Conservation (phyloP, 2,797 vertebrate genomes). For the Poecile montanus region DNA sequence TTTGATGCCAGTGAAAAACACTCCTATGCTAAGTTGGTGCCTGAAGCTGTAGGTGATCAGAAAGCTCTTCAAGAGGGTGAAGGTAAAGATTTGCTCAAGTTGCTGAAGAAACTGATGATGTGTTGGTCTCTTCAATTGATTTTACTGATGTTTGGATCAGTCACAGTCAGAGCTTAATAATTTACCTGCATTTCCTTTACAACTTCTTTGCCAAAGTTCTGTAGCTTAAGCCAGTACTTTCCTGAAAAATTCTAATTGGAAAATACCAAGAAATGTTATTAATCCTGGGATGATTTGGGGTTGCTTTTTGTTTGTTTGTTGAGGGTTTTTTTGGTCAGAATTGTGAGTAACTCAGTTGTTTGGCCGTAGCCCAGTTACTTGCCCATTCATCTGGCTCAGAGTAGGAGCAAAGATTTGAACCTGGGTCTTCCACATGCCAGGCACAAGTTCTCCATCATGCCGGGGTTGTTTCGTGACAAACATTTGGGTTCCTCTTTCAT, state of each 20-base stretch:
- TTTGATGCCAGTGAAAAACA: constrained; percentile 87
- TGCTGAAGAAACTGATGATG: not conserved
- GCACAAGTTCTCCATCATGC: not conserved
- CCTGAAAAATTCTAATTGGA: not conserved
- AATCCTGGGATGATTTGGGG: not conserved
- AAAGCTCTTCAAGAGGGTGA: constrained; percentile 96
- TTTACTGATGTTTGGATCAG: not conserved
- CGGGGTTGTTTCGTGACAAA: not conserved
- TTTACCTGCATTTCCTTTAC: not conserved
- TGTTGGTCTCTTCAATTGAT: not conserved
- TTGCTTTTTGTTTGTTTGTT: not conserved
- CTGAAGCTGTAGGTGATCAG: constrained; percentile 95
- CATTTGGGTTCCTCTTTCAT: not conserved
- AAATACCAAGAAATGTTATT: not conserved
- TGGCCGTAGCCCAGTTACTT: not conserved
- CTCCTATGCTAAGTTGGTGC: constrained; percentile 95
- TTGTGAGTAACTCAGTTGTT: not conserved
- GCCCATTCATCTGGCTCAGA: not conserved
- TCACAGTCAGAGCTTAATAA: not conserved
- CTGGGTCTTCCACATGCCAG: not conserved
- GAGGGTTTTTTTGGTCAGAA: accelerated
- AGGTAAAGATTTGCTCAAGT: constrained; percentile 77
- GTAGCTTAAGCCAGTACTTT: not conserved
- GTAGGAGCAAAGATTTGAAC: not conserved
- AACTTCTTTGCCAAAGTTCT: not conserved